Percentiles rank a stretch among this genome's conserved stretches.
Conservation (phyloP, 1,140 invertebrate genomes). For the Protaetia brevitarsis region DNA sequence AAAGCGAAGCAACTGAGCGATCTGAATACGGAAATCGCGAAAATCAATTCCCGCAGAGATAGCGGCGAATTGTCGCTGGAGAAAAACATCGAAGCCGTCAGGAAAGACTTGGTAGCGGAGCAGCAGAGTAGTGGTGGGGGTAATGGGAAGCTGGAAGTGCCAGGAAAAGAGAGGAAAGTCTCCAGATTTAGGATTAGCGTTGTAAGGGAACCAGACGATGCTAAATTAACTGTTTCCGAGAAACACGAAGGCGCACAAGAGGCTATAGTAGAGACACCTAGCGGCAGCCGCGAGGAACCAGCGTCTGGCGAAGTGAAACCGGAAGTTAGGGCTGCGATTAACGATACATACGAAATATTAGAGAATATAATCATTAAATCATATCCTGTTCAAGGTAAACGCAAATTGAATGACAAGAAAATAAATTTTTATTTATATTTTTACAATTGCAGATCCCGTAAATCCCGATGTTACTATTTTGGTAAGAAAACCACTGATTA, state of each 20-base stretch:
- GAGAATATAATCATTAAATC: slow-evolving; percentile 30
- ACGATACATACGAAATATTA: slow-evolving; percentile 31
- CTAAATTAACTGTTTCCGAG: slow-evolving; percentile 35
- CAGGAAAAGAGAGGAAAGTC: slow-evolving; percentile 33
- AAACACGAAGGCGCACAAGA: background rate
- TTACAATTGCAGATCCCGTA: slow-evolving; percentile 4
- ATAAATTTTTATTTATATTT: background rate
- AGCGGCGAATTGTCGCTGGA: background rate
- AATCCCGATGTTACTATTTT: slow-evolving; percentile 1
- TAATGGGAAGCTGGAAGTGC: background rate
- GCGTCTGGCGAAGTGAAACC: background rate
- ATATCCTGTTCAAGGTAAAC: slow-evolving; percentile 28
- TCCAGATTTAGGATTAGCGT: slow-evolving; percentile 48
- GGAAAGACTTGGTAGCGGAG: background rate
- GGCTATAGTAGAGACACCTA: background rate
- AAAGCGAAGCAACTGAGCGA: slow-evolving; percentile 34
- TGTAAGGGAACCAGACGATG: slow-evolving; percentile 45
- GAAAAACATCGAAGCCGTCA: background rate
- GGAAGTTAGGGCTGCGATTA: slow-evolving; percentile 26
- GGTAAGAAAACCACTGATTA: background rate
- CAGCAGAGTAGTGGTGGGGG: background rate
- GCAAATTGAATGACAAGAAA: too few species aligned
- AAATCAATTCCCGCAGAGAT: slow-evolving; percentile 35
- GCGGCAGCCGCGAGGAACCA: background rate
- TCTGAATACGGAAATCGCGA: slow-evolving; percentile 39